phyloP scores from a whole-genome alignment of 2,113 vertebrate genomes.

The Tetrax tetrax region DNA sequence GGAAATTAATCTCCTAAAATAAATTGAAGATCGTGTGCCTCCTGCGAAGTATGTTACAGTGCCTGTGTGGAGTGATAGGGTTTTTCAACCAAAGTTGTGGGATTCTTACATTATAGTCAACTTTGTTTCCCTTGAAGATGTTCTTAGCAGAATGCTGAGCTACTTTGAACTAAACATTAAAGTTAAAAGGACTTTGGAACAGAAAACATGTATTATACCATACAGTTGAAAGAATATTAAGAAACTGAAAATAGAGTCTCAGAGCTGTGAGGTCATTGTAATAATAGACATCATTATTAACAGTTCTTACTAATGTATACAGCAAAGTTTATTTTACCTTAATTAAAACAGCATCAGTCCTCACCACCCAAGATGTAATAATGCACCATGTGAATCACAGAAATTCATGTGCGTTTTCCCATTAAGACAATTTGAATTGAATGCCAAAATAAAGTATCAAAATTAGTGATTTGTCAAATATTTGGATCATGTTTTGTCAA shows the following conservation, averaged over 20 bases:
- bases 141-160: not conserved
- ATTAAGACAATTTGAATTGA: not conserved
- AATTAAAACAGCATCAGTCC: not conserved
- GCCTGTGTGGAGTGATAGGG: not conserved
- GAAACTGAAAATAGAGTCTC: not conserved
- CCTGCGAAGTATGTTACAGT: not conserved
- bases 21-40: fast-evolving
- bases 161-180: not conserved
- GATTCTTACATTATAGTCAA: not conserved
- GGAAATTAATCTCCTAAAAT: not conserved
- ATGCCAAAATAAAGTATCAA: not conserved
- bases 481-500: not conserved
- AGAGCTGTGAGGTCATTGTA: not conserved
- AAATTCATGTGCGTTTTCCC: not conserved
- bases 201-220: not conserved
- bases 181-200: not conserved
- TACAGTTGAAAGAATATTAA: not conserved
- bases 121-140: not conserved
- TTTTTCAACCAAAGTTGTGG: not conserved
- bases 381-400: not conserved
- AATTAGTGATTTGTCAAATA: not conserved
- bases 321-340: not conserved
- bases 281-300: not conserved
- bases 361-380: not conserved
- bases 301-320: not conserved